Evolutionary conservation across 2,113 vertebrate species (phyloP), one percentile per base, ranked within the genome.

Genomic region (Atractosteus spatula): DNA sequence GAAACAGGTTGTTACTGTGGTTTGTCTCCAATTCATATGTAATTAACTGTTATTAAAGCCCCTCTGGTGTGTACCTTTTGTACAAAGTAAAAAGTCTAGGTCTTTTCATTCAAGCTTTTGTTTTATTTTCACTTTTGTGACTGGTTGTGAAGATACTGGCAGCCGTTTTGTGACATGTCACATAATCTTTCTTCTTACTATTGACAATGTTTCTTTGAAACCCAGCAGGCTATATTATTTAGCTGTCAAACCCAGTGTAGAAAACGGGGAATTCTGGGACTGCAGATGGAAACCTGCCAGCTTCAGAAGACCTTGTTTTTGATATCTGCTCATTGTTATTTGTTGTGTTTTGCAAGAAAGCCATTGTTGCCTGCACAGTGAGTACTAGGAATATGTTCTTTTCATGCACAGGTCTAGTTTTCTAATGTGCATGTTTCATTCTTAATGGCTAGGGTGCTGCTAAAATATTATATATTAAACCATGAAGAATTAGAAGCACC

Each of bases 1-100:
- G 87, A 57, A 67, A 68, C 88, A 91, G 87, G 89, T 90, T 85
- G 83, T 87, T 84, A 85, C 90, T 87, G 88, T 83, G 86, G 91
- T 87, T 79, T 83, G 88, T 88, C 81, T 84, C 83, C 84, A 91
- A 92, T 94, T 93, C 91, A 84, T 91, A 86, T 86, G 88, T 93
- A 93, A 93, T 93, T 94, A 93, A 82, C 72, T 86, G 78, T 68
- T 80, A 87, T 89, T 85, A 93, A 92, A 92, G 90, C 88, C 89
- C 91, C 88, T 88, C 88, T 92, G 91, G 89, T 91, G 91, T 89
- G 89, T 86, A 93, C 90, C 93, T 92, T 93, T 93, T 89, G 91
- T 87, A 87, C 84, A 85, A 78, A 77, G 87, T 92, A 85, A 92
- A 91, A 91, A 92, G 87, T 94, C 75, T 78, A 90, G 88, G 83